Percentiles rank a stretch among this genome's conserved stretches.
These are phyloP conservation scores for Ichneumon xanthorius DNA, from an alignment of 2,888 invertebrate species.

Conservation along the genomic window DNA sequence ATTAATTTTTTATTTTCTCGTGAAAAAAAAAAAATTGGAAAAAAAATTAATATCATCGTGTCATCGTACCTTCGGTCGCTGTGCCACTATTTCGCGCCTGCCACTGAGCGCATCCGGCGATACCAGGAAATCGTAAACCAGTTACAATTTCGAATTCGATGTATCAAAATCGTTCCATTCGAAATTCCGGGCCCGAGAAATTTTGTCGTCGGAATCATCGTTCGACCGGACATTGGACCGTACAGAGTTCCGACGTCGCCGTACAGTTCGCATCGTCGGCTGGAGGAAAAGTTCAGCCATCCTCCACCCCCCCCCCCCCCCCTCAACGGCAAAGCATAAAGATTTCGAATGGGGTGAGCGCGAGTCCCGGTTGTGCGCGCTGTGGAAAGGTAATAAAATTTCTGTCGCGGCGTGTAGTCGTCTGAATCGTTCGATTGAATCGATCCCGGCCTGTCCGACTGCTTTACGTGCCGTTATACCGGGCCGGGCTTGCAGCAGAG, in stretches of 20 bases:
- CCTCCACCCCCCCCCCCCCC: not conserved
- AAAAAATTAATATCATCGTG: not conserved
- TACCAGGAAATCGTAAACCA: constrained; percentile 49
- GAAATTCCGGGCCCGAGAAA: constrained; percentile 21
- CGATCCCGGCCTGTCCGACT: constrained; percentile 52
- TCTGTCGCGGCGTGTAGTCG: constrained; percentile 56
- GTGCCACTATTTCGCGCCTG: not conserved
- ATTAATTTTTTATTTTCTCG: too few species aligned
- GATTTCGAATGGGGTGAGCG: constrained; percentile 39
- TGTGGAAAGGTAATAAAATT: constrained; percentile 66
- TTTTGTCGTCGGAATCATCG: constrained; percentile 50
- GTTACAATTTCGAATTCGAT: constrained; percentile 13
- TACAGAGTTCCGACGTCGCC: constrained; percentile 35
- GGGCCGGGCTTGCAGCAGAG: constrained; percentile 27
- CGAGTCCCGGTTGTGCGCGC: constrained; percentile 23
- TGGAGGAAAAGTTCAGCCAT: constrained; percentile 59
- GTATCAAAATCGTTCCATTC: constrained; percentile 27
- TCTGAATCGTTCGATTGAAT: constrained; percentile 65
- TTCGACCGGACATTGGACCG: constrained; percentile 53
- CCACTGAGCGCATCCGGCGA: constrained; percentile 27
- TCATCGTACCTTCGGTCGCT: not conserved
- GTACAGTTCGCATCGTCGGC: constrained; percentile 35
- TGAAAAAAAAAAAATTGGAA: not conserved
- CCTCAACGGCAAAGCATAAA: constrained; percentile 38
- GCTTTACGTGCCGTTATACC: constrained; percentile 28